Evolutionary conservation across 2,797 vertebrate species (phyloP).

Genomic region (Enteromius unitaeniatus): DNA sequence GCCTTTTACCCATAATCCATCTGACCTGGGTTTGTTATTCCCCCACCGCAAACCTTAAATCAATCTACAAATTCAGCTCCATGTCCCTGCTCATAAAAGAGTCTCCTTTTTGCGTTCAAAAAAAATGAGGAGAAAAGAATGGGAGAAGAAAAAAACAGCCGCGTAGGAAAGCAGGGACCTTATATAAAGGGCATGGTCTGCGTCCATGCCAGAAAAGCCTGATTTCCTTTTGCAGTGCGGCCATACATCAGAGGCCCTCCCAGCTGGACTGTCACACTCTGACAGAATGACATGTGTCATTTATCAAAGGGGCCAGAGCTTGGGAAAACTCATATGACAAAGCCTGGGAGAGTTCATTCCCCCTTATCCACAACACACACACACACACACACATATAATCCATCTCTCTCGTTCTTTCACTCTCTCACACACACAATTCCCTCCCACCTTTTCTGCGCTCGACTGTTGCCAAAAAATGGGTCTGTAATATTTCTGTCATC

Average conservation of each 20-base stretch:
- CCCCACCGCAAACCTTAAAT: constrained; percentile 59
- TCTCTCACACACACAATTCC: constrained; percentile 74
- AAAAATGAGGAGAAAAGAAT: constrained; percentile 48
- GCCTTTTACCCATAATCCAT: constrained; percentile 53
- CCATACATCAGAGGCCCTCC: constrained; percentile 98
- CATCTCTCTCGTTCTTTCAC: constrained; percentile 56
- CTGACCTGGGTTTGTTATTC: constrained; percentile 51
- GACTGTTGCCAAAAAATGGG: constrained; percentile 91
- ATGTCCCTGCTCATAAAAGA: constrained; percentile 56
- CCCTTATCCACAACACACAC: constrained; percentile 71
- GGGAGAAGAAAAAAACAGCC: constrained; percentile 40
- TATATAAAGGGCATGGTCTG: constrained; percentile 92
- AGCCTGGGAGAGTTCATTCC: constrained; percentile 95
- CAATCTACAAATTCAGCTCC: constrained; percentile 57
- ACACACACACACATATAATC: constrained; percentile 64
- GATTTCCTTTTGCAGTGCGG: constrained; percentile 96
- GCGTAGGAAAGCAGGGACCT: constrained; percentile 85
- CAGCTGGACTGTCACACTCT: constrained; percentile 98
- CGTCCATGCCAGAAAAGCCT: constrained; percentile 92
- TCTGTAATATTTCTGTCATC: constrained; percentile 90
- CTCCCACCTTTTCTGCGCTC: constrained; percentile 80
- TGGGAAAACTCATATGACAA: constrained; percentile 96
- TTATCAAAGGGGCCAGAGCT: constrained; percentile 99
- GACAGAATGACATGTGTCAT: constrained; percentile 99
- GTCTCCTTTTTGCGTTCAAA: constrained; percentile 36